Evolutionary conservation across 2,113 vertebrate species (phyloP).

Genomic region (Oryzias celebensis): DNA sequence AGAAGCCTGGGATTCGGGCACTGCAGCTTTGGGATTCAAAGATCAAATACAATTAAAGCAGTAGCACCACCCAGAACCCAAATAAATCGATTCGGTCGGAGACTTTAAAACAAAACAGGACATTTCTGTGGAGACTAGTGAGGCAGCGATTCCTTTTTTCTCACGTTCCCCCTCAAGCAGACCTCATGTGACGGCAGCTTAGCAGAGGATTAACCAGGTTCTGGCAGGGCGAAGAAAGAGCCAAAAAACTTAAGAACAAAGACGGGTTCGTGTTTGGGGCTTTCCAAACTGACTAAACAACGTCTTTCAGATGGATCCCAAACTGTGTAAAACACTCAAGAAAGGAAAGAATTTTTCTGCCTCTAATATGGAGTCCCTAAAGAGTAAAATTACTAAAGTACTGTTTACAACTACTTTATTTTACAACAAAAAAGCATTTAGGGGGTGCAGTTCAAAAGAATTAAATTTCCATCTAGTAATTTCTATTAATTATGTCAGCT

Average conservation of each 20-base stretch:
- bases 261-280: neutral
- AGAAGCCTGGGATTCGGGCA: conserved; percentile 21
- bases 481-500: no score
- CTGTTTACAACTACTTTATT: no score
- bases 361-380: no score
- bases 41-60: no score
- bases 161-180: conserved; percentile 43
- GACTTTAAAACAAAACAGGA: conserved; percentile 23
- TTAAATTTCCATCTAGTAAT: no score
- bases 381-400: no score
- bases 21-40: conserved; percentile 1
- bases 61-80: neutral
- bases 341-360: no score
- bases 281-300: no score
- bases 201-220: conserved; percentile 59
- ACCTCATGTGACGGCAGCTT: conserved; percentile 71
- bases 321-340: no score
- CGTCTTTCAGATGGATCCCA: no score
- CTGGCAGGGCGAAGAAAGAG: conserved; percentile 21
- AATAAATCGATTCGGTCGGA: conserved; percentile 32
- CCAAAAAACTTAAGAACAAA: neutral
- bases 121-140: conserved; percentile 17
- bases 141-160: conserved; percentile 44
- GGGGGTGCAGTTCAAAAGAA: no score
- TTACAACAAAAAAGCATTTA: no score